Evolutionary conservation across 2,888 invertebrate species (phyloP), one percentile per base, ranked within the genome.

Genomic region (Oscheius sp.): DNA sequence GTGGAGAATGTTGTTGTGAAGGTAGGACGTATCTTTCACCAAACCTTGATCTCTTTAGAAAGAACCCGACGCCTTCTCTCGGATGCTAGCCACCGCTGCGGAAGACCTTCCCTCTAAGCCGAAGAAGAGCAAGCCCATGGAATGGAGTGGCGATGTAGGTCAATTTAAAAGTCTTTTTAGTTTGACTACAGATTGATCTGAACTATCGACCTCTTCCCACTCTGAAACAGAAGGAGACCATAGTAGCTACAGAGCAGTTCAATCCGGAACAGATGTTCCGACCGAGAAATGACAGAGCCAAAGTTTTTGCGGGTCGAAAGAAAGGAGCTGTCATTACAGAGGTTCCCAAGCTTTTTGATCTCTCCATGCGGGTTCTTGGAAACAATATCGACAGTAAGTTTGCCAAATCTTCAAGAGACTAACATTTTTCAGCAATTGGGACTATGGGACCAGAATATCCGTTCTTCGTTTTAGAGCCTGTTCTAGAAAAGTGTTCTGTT

Each of bases 391-490:
- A 96, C 90, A 93, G 95, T 95, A 60, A n/a, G 77, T 60, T 48
- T 10, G 11, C n/a, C 55, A 51, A 21, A 33, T 51, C 33, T 5
- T 35, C 50, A 1, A 13, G 29, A 1, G 57, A 11, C 0, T 5
- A 5, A 42, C 42, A 42, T 13, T 59, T 76, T 77, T 10, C 70
- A 82, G 95, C 93, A 71, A 91, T 97, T 65, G 96, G 95, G 89
- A 94, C 93, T 89, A 95, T 96, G 33, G 96, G 96, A 2, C 95
- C 95, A 33, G 94, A 3, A 42, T 3, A 96, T 80, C 96, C 96
- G 33, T 96, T 93, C 89, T 93, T 93, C 80, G 93, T 97, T 72
- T 90, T 98, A 60, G 94, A 94, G 88, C 95, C 96, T 1, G 94
- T 97, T 0, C 90, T 97, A 63, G 94, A 95, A 89, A 92, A 93